Base-by-base conservation (phyloP, 2,113 vertebrate genomes). In the Speoplatyrhinus poulsoni region DNA sequence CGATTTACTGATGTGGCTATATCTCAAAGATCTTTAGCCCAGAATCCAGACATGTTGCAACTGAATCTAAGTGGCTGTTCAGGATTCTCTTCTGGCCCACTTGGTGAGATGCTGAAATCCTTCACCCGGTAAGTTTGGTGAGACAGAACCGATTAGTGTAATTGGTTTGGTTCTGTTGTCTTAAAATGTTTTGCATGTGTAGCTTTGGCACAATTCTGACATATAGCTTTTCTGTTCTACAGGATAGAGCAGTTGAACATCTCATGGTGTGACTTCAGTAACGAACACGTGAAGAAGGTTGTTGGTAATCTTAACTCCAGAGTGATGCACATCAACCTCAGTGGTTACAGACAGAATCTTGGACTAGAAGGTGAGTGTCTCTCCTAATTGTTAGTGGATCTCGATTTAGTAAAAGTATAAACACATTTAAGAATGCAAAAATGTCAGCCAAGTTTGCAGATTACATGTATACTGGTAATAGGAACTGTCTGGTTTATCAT, bases 311-410 rank as follows among this genome's bases (percentile, higher is more conserved):
- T 97, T 41, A 88, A 92, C 6, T 49, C 90, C 13, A 82, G 77
- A 1, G n/a, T 98, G 58, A 92, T 84, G 0, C 91, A 95, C 15
- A 88, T 99, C 62, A 98, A 98, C 86, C 89, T 98, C 72, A 97
- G 98, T 3, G 97, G 98, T n/a, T 98, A 98, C 88, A 91, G 98
- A 69, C 93, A 95, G 65, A 94, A 92, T 76, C 92, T 98, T 9
- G 90, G 90, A 15, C 92, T 94, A 16, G 48, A 93, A 58, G 95
- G 97, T 98, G 72, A 90, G 83, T 11, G 33, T 26, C 26, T 26
- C 19, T 26, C 26, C 26, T 26, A 26, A 26, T 26, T 26, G 26
- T 26, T 26, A 2, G 26, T 26, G 26, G 26, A 26, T 26, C 26
- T 26, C 3, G 26, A 26, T 26, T 26, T 26, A 26, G 26, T 26